Conservation (phyloP, 2,113 vertebrate genomes). For the Callorhinus ursinus region DNA sequence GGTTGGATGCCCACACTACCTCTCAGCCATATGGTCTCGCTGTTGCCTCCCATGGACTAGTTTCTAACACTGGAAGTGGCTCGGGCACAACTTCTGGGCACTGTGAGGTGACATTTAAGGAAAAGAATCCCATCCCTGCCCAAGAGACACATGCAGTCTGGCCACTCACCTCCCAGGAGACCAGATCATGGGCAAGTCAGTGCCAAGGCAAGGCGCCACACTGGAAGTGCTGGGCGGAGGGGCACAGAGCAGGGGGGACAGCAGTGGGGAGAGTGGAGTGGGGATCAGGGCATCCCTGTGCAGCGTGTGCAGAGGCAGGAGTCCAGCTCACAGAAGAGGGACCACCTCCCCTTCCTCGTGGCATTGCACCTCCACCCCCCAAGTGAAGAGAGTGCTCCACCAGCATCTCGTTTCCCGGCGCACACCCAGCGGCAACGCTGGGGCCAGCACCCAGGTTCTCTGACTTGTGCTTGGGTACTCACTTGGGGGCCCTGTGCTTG, state of each 20-base stretch:
- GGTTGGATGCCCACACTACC: background rate
- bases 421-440: background rate
- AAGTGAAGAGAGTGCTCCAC: background rate
- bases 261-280: background rate
- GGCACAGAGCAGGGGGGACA: background rate
- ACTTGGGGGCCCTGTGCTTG: too few relatives aligned
- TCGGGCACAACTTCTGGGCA: background rate
- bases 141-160: background rate
- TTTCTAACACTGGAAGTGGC: background rate
- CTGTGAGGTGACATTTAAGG: background rate
- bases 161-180: background rate
- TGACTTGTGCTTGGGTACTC: background rate
- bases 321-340: background rate
- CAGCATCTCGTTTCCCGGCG: too few relatives aligned
- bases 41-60: background rate
- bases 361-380: fast-evolving
- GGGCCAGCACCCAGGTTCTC: background rate
- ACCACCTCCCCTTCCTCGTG: background rate
- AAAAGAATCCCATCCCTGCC: background rate
- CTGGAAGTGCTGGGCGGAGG: background rate
- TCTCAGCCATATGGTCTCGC: background rate
- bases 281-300: fast-evolving
- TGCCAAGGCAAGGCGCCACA: too few relatives aligned
- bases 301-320: background rate
- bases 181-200: background rate